Conservation (phyloP, 2,888 invertebrate genomes). For the Synergus laeviventris region DNA sequence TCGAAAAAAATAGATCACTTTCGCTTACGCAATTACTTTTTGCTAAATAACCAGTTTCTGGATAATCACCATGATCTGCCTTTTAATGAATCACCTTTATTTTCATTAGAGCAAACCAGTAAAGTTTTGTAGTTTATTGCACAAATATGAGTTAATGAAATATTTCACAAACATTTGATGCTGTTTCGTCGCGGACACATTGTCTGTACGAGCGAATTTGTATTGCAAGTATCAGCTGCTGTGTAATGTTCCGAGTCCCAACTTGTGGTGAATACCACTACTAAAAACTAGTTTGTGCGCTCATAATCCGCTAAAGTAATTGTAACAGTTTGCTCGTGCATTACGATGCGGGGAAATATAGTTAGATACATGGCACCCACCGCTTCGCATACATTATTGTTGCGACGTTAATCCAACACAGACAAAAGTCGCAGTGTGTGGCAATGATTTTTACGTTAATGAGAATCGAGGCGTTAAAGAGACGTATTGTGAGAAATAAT, state of each 20-base stretch:
- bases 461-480: constrained; percentile 29
- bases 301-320: constrained; percentile 40
- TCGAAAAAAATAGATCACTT: background rate
- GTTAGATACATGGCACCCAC: constrained; percentile 41
- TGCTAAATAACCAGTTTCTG: no score
- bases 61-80: background rate
- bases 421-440: constrained; percentile 7
- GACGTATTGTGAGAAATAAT: constrained; percentile 30
- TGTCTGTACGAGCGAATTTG: constrained; percentile 25
- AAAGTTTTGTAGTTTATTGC: constrained; percentile 6
- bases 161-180: constrained; percentile 29
- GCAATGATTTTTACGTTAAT: constrained; percentile 39
- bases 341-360: constrained; percentile 29
- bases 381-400: constrained; percentile 42
- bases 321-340: constrained; percentile 41
- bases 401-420: constrained; percentile 34
- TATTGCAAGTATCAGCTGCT: constrained; percentile 40
- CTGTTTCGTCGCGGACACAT: constrained; percentile 16
- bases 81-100: background rate
- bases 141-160: constrained; percentile 28
- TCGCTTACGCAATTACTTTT: background rate
- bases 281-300: constrained; percentile 39
- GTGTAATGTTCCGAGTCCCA: constrained; percentile 39
- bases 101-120: background rate
- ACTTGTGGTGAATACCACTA: constrained; percentile 40